Percentiles rank a stretch among this genome's conserved stretches.
phyloP scores from a whole-genome alignment of 2,888 invertebrate genomes.

The Corbicula japonica region DNA sequence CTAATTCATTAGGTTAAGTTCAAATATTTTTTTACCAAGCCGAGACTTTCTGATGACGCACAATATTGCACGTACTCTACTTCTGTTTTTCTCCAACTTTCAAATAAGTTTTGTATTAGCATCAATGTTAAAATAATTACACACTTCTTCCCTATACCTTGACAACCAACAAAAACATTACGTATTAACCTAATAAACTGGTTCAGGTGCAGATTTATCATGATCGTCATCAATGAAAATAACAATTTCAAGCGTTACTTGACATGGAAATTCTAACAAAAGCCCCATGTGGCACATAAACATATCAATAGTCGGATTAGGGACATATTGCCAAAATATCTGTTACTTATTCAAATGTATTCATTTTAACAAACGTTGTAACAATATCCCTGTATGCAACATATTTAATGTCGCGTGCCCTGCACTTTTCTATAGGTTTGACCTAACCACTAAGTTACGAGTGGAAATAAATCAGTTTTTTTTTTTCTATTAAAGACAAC shows the following conservation, averaged over 20 bases:
- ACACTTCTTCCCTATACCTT: too few species aligned
- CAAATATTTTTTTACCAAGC: too few species aligned
- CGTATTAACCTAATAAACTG: too few species aligned
- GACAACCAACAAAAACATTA: too few species aligned
- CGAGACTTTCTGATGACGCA: too few species aligned
- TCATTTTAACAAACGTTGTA: slow-evolving; percentile 29
- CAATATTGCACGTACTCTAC: too few species aligned
- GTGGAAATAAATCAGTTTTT: slow-evolving; percentile 1
- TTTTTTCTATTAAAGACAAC: too few species aligned
- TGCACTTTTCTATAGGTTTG: not conserved
- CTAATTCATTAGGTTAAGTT: too few species aligned
- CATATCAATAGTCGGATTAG: slow-evolving; percentile 24
- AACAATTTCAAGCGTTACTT: slow-evolving; percentile 13
- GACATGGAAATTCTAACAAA: slow-evolving; percentile 20
- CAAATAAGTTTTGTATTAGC: too few species aligned
- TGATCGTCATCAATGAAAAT: slow-evolving; percentile 17
- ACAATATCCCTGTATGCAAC: slow-evolving; percentile 28
- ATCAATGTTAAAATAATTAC: too few species aligned
- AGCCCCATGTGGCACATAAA: slow-evolving; percentile 8
- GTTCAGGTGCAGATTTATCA: too few species aligned
- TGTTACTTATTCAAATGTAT: slow-evolving; percentile 33
- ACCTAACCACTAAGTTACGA: slow-evolving; percentile 25
- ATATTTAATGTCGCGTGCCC: slow-evolving; percentile 46
- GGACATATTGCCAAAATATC: slow-evolving; percentile 7
- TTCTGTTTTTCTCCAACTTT: too few species aligned